Evolutionary conservation across 1,140 invertebrate genomes (phyloP), one percentile per base, ranked within the genome.

Genomic region (Drosophila yakuba): DNA sequence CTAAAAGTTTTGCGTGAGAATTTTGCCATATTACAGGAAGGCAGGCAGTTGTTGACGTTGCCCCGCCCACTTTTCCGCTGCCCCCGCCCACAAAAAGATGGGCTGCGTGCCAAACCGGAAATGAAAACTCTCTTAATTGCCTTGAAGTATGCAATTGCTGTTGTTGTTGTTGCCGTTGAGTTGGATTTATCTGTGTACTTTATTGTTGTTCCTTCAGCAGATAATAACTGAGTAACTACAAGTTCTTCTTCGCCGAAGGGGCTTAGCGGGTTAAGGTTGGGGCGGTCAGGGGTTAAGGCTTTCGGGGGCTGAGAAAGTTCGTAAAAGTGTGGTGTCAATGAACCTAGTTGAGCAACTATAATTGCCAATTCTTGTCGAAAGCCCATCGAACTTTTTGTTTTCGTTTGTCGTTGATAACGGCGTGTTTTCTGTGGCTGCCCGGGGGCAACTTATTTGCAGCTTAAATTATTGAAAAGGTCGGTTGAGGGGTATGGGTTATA

Each of bases 41-140:
- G 62, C 57, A 58, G 63, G 25, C 39, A 41, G 54, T 55, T 56
- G 58, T 58, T 64, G 71, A 56, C 56, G 64, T 55, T 74, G 52
- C 39, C 20, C 17, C 62, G 57, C 63, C 76, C 17, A 15, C 14
- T 32, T 43, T 63, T 57, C 58, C 60, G 36, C n/a, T 15, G 35
- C 36, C n/a, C n/a, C 43, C 44, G 17, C 32, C 28, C 20, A 11
- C 36, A 17, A 0, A 32, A 25, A 15, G 10, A 15, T 17, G 12
- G 25, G 12, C 81, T 88, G 82, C 82, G 83, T 89, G 84, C 74
- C 58, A 83, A 89, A 59, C 75, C 83, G 84, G 84, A 88, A 88
- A 88, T 89, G 76, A 80, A 89, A 89, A 78, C 68, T 80, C 77
- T 68, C 80, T 84, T 88, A 88, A 88, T 88, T 88, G 85, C 80